Evolutionary conservation across 2,797 vertebrate species (phyloP).

Genomic region (Gallirallus australis): DNA sequence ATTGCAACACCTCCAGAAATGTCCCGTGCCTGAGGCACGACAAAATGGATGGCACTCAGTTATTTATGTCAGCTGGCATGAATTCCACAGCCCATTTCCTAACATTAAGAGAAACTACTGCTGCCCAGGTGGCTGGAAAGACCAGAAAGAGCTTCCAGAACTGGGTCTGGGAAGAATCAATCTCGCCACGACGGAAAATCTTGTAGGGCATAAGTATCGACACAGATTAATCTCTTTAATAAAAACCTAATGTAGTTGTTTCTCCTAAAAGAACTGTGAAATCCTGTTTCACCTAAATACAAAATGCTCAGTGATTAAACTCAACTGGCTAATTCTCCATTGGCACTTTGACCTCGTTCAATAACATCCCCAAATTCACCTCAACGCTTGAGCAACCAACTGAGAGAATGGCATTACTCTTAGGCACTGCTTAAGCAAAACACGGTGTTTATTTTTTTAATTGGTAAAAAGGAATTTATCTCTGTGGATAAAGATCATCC

Average conservation of each 20-base stretch:
- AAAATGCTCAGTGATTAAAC: not conserved
- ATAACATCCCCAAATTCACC: not conserved
- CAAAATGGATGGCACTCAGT: not conserved
- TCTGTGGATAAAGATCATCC: conserved; percentile 7
- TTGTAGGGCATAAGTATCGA: not conserved
- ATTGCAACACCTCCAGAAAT: not conserved
- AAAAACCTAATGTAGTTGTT: not conserved
- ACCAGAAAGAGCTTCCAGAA: not conserved
- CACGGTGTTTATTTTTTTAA: not conserved
- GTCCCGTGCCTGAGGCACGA: not conserved
- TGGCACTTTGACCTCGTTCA: not conserved
- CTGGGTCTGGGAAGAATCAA: not conserved
- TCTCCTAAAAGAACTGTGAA: not conserved
- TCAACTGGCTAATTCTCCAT: not conserved
- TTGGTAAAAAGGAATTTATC: conserved; percentile 4
- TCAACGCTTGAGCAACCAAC: conserved; percentile 38
- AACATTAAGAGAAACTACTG: rapidly evolving
- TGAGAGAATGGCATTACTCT: not conserved
- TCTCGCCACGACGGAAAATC: not conserved
- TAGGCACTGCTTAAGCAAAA: not conserved
- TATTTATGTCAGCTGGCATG: not conserved
- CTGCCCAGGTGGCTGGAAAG: not conserved
- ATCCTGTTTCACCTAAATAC: not conserved
- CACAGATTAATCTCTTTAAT: not conserved
- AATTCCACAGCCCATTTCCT: not conserved